Evolutionary conservation across 2,113 vertebrate genomes (phyloP), one percentile per base, ranked within the genome.

Genomic region (Platanista minor): DNA sequence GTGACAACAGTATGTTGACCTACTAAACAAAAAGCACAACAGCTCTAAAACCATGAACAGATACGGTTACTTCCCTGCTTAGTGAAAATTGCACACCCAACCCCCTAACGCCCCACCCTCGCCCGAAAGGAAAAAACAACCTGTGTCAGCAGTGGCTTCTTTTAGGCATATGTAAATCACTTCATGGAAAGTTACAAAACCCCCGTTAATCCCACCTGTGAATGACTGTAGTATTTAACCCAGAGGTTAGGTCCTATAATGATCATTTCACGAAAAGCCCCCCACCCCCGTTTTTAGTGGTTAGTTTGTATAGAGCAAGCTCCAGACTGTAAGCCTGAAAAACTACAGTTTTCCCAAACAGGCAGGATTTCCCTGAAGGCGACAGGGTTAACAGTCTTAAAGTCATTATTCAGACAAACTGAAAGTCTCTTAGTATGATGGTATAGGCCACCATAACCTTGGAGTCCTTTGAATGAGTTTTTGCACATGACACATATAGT

Each of bases 21-120:
- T 98, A 98, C 98, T 98, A 99, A 99, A 98, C 96, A 98, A 97
- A 99, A 98, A 98, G 94, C 98, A 98, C 98, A 98, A 98, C 98
- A 98, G 97, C 94, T 94, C 92, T 71, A 86, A 99, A 99, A 99
- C 98, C 98, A 98, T 97, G 98, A 99, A 98, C 99, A 99, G 99
- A 98, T 86, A 13, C 1, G 86, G 96, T 96, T 98, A 97, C 98
- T 98, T 98, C 98, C 97, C 57, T 89, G 82, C 96, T 98, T 97
- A 52, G 14, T 96, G 95, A 94, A 98, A 98, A 97, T 41, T 87
- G 94, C 36, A 43, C 6, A 33, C 18, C 21, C 67, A 78, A 67
- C 12, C 1, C 66, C 9, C 33, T 5, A 23, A 71, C 29, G 9
- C 54, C 54, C 41, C 27, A 2, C 14, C 43, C 41, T 41, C 2